Evolutionary conservation across 2,113 vertebrate species (phyloP), one percentile per base, ranked within the genome.

Genomic region (Atherinomorus stipes): DNA sequence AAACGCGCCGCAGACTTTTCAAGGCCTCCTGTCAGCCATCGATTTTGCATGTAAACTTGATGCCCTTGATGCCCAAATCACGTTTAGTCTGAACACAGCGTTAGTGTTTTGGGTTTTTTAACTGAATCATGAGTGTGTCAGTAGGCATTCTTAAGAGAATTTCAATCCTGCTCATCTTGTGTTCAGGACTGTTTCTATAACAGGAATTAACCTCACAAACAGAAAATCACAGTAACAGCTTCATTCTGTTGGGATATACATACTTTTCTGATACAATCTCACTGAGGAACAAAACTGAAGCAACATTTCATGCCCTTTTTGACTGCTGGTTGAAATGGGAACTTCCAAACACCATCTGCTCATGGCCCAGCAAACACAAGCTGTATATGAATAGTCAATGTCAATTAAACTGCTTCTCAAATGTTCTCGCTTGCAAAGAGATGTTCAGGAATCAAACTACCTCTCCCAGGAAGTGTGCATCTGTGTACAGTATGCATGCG

Each of bases 391-490:
- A 90, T 86, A 83, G 81, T 81, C 76, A 71, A 85, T 60, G 71
- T 90, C 88, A 87, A 89, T 88, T 91, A 89, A 87, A 57, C 81
- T 71, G 78, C 90, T 85, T 80, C 78, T 90, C 78, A 80, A 85
- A 85, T 89, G 85, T 85, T 88, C 81, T 76, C 80, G 76, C 78
- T 38, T 22, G 71, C 38, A 45, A 65, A 45, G 75, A 78, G 78
- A 63, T 64, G 49, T 68, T 42, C 11, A 47, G 69, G 87, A 78
- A 78, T 90, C 77, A 56, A 76, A 77, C 66, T 40, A 68, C 78
- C 77, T 81, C 82, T 81, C 73, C 50, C 65, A 79, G 86, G 83
- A 88, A 85, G 77, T 73, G 86, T 77, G 76, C 71, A 72, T 84
- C 59, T 80, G 77, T 63, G 66, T 78, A 74, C 60, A 53, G 71